Evolutionary conservation across 2,113 vertebrate genomes (phyloP).

Genomic region (Xyrauchen texanus): DNA sequence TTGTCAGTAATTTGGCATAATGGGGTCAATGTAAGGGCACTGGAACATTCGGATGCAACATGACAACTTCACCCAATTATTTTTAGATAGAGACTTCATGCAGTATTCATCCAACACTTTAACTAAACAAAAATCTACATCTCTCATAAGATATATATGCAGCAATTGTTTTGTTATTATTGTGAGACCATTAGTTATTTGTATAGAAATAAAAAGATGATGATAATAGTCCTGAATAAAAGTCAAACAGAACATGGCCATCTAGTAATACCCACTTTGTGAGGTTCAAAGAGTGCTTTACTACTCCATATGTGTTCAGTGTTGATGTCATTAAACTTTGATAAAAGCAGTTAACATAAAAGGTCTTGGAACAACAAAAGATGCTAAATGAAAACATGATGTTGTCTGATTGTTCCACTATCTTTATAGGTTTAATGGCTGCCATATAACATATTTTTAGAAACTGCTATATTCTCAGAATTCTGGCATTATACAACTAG

Average conservation of each 20-base stretch:
- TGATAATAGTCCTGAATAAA: background rate
- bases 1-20: no score
- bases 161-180: background rate
- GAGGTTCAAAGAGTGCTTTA: constrained; percentile 13
- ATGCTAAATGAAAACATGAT: background rate
- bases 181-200: background rate
- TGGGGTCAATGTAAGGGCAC: no score
- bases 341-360: constrained; percentile 25
- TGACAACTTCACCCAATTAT: no score
- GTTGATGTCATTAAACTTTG: constrained; percentile 13
- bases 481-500: background rate
- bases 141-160: no score
- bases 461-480: background rate
- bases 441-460: constrained; percentile 11
- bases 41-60: no score
- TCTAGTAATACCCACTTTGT: constrained; percentile 8
- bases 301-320: constrained; percentile 16
- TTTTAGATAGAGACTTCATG: no score
- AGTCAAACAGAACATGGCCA: background rate
- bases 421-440: background rate
- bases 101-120: no score
- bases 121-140: no score
- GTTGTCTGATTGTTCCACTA: background rate
- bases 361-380: constrained; percentile 11
- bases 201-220: constrained; percentile 9